Percentiles rank a stretch among this genome's conserved stretches.
These are phyloP conservation scores for Tenualosa ilisha DNA, from an alignment of 2,797 vertebrate species.

Conservation along the genomic window DNA sequence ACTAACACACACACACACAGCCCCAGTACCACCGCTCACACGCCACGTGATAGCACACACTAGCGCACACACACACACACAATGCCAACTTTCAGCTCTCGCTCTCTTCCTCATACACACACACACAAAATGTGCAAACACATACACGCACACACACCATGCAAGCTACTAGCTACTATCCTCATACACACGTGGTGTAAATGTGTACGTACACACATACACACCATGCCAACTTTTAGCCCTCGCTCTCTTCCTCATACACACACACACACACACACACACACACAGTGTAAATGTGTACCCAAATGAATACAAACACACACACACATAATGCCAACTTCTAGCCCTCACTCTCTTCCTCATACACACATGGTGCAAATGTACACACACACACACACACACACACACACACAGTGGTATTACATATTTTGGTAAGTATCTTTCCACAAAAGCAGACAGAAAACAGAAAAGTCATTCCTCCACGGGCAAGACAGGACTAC, in stretches of 20 bases:
- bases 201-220: neutral
- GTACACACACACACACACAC: neutral
- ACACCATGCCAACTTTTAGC: neutral
- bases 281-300: neutral
- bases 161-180: neutral
- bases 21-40: neutral
- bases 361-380: neutral
- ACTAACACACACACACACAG: no score
- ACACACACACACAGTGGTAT: slow-evolving; percentile 5
- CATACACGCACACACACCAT: neutral
- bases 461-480: neutral
- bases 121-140: slow-evolving; percentile 36
- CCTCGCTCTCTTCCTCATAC: neutral
- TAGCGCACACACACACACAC: neutral
- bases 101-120: slow-evolving; percentile 38
- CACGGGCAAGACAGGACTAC: neutral
- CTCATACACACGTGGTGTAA: slow-evolving; percentile 27
- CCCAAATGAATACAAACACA: neutral
- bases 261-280: neutral
- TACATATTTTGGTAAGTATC: neutral
- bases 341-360: no score
- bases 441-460: neutral
- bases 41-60: neutral
- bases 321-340: neutral
- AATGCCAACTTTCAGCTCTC: neutral